Base-by-base conservation (phyloP, 2,797 vertebrate species). In the Spinus olivaceus region DNA sequence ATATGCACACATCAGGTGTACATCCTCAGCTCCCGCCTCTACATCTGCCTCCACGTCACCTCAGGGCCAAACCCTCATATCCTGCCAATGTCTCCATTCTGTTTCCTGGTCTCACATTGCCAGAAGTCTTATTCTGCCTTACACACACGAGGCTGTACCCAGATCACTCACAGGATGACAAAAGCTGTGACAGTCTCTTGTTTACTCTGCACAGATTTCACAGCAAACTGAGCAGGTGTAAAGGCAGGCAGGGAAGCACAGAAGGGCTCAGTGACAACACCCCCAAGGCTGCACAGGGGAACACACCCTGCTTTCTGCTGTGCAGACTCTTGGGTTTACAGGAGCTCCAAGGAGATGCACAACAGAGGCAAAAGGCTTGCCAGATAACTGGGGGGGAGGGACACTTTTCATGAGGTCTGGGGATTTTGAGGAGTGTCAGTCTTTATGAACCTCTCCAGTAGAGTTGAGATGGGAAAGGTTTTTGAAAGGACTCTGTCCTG, bases 341-440 rank as follows among this genome's bases (percentile, higher is more conserved):
- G 2, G 14, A 91, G 20, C 35, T 49, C 44, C 50, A 24, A 65
- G 16, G 27, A 14, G 8, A 42, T 1, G 21, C 23, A 30, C 2
- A 6, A n/a, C 39, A 42, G 39, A 59, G 30, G 25, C n/a, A 61
- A 83, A 81, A 74, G 7, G 15, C 28, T 60, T 46, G 28, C 6
- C 22, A 14, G 21, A 6, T 49, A 35, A 35, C 0, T 1, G 12
- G 12, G 1, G 6, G 6, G 6, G 11, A 42, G 8, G 41, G 9
- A 46, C 15, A 15, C 12, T 77, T 80, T 46, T 35, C 32, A 46
- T 37, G 37, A 61, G 5, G 8, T 33, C 19, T 20, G 30, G 17
- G 30, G 21, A 65, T 70, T 88, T 72, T 67, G 41, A 41, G 64
- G 61, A 39, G 7, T 11, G 7, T 30, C 37, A 23, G 12, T 24